phyloP scores from a whole-genome alignment of 2,797 vertebrate genomes.

The Lepus oiostolus region DNA sequence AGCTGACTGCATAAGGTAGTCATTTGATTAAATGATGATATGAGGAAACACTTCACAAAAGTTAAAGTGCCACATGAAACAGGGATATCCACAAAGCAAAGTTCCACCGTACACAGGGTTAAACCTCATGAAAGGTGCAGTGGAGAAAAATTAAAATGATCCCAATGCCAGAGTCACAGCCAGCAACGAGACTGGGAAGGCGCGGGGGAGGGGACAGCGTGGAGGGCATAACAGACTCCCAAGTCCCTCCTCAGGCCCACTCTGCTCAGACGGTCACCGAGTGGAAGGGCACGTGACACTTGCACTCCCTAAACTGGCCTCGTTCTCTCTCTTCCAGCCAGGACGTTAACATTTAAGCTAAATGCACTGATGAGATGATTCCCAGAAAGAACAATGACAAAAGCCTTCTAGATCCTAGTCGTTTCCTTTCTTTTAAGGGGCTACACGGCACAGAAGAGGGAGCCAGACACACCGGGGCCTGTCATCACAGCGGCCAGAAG shows the following conservation, averaged over 20 bases:
- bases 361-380: conserved; percentile 7
- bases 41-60: conserved; percentile 7
- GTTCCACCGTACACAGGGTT: neutral
- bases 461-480: conserved; percentile 2
- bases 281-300: neutral
- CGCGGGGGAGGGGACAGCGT: neutral
- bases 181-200: neutral
- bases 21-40: conserved; percentile 34
- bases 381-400: conserved; percentile 43
- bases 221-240: neutral
- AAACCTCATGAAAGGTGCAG: neutral
- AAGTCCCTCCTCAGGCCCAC: neutral
- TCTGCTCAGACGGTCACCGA: neutral
- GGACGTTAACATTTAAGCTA: neutral
- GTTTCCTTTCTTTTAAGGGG: conserved; percentile 36
- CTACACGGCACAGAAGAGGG: neutral
- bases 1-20: neutral
- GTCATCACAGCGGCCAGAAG: neutral
- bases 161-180: neutral
- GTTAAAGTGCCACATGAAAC: neutral
- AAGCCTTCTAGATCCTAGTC: conserved; percentile 21
- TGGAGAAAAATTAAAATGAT: conserved; percentile 12
- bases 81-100: neutral
- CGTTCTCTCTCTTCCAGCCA: neutral
- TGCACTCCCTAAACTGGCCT: neutral